A percentile compares a stretch with the other conserved stretches of the same genome.
Evolutionary conservation across 2,888 invertebrate genomes (phyloP).

Genomic region (Leptopilina drosophilae): DNA sequence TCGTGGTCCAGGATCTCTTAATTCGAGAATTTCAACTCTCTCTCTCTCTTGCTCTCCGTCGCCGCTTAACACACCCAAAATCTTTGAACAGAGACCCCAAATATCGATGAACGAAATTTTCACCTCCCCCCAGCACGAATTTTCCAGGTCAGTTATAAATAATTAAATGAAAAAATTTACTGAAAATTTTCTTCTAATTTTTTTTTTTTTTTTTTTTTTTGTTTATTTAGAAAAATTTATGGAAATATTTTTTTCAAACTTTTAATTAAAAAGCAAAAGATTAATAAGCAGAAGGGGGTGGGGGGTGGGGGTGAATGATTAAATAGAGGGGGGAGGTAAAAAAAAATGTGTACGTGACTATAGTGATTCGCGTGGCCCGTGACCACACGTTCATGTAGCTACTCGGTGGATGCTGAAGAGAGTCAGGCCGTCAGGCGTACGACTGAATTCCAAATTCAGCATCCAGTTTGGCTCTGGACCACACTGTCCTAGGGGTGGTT

Average conservation of each 20-base stretch:
- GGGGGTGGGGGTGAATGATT: too few relatives aligned
- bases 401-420: slow-evolving; percentile 46
- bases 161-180: neutral
- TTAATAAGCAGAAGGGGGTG: too few relatives aligned
- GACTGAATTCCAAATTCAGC: slow-evolving; percentile 55
- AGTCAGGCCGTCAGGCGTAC: slow-evolving; percentile 52
- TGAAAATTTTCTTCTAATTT: neutral
- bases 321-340: neutral
- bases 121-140: too few relatives aligned
- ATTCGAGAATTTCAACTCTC: neutral
- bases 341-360: neutral
- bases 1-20: neutral
- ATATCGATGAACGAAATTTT: neutral
- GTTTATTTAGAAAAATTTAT: neutral
- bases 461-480: slow-evolving; percentile 54
- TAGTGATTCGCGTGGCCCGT: slow-evolving; percentile 6
- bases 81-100: neutral
- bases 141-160: neutral
- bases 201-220: neutral
- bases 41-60: too few relatives aligned
- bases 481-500: slow-evolving; percentile 49
- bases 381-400: slow-evolving; percentile 1
- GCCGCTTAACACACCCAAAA: slow-evolving; percentile 5
- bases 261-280: neutral
- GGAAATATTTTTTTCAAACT: too few relatives aligned